Percentiles rank a stretch among this genome's conserved stretches.
Evolutionary conservation across 2,888 invertebrate species (phyloP).

Genomic region (Yponomeuta cagnagella): DNA sequence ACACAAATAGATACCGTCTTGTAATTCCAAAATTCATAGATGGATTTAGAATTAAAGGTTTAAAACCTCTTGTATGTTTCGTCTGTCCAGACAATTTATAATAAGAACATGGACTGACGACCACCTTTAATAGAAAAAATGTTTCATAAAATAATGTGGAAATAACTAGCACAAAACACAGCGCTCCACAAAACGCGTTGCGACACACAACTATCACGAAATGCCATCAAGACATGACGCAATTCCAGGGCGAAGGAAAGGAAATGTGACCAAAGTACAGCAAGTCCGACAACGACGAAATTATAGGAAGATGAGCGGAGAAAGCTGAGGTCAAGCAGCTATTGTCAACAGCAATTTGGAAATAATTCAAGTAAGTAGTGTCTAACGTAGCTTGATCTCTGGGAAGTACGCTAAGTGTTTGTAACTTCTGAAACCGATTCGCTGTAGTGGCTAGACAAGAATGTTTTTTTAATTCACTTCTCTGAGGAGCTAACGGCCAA

Average conservation of each 20-base stretch:
- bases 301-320: not conserved
- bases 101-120: not conserved
- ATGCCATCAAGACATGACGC: not conserved
- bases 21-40: too few species aligned
- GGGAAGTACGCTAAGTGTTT: too few species aligned
- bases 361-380: not conserved
- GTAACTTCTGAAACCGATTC: too few species aligned
- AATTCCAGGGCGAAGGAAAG: not conserved
- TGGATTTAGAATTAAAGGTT: too few species aligned
- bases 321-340: not conserved
- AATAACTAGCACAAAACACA: not conserved
- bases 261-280: not conserved
- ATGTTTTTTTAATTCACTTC: too few species aligned
- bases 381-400: not conserved
- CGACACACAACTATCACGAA: not conserved
- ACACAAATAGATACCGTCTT: too few species aligned
- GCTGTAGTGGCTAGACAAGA: too few species aligned
- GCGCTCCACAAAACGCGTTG: not conserved
- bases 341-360: constrained; percentile 1
- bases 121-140: not conserved
- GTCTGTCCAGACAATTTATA: too few species aligned
- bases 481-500: too few species aligned
- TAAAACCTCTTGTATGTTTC: too few species aligned
- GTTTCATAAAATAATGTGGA: not conserved
- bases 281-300: too few species aligned